These are phyloP conservation scores for Drosophila ogumai DNA, from an alignment of 1,140 invertebrate genomes.

Conservation along the genomic window DNA sequence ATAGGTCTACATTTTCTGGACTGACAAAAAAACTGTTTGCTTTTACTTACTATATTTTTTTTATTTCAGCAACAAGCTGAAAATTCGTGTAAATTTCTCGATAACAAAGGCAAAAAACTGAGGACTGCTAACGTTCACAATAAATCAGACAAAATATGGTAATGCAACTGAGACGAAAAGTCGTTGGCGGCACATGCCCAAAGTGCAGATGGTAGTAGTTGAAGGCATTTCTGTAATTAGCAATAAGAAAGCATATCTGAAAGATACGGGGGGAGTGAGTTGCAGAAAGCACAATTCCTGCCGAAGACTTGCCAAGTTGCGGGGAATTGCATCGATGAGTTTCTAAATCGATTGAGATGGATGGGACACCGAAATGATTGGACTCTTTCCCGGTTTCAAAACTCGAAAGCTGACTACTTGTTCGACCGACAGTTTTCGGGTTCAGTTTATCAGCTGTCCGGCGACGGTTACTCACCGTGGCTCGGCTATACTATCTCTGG, in stretches of 20 bases:
- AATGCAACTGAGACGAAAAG: constrained; percentile 17
- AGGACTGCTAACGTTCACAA: constrained; percentile 59
- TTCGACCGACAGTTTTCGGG: constrained; percentile 28
- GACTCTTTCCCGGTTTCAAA: constrained; percentile 38
- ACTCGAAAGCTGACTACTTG: constrained; percentile 23
- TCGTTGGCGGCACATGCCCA: constrained; percentile 28
- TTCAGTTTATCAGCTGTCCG: constrained; percentile 45
- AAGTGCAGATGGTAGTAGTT: constrained; percentile 20
- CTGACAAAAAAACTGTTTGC: constrained; percentile 63
- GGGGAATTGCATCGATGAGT: constrained; percentile 33
- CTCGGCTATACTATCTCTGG: constrained; percentile 37
- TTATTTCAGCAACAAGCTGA: constrained; percentile 77
- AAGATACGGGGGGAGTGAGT: constrained; percentile 14
- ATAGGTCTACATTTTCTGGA: constrained; percentile 32
- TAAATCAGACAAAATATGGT: constrained; percentile 26
- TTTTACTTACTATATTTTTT: constrained; percentile 45
- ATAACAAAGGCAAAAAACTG: constrained; percentile 64
- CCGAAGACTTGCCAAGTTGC: constrained; percentile 2
- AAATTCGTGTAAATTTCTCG: constrained; percentile 78
- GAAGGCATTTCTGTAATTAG: constrained; percentile 37
- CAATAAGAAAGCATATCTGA: constrained; percentile 18
- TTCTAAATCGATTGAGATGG: constrained; percentile 29
- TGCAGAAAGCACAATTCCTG: constrained; percentile 1
- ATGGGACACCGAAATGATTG: constrained; percentile 16
- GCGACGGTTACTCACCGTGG: constrained; percentile 4